Percentiles rank a stretch among this genome's conserved stretches.
These are phyloP conservation scores for Plebejus melissa DNA, from an alignment of 2,888 invertebrate species.

Conservation along the genomic window DNA sequence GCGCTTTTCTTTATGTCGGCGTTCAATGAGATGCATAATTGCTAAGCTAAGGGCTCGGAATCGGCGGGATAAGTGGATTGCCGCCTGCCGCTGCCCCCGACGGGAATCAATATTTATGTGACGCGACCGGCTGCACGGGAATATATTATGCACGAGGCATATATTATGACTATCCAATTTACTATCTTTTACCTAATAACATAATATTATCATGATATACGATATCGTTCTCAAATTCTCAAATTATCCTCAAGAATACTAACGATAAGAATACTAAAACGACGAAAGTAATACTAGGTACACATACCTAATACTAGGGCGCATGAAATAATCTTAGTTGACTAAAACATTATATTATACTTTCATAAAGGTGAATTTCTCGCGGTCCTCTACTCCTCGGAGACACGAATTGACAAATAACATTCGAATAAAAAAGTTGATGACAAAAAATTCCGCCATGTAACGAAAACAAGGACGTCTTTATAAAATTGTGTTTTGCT, in stretches of 20 bases:
- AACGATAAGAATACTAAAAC: background rate
- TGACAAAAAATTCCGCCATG: slow-evolving; percentile 44
- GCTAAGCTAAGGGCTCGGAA: slow-evolving; percentile 6
- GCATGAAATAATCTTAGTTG: background rate
- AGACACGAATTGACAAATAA: slow-evolving; percentile 21
- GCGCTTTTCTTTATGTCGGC: slow-evolving; percentile 10
- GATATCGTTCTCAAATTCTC: background rate
- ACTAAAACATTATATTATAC: background rate
- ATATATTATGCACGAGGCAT: slow-evolving; percentile 4
- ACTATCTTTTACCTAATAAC: background rate
- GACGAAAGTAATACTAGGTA: too few relatives aligned
- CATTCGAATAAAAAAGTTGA: slow-evolving; percentile 48
- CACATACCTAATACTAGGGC: background rate
- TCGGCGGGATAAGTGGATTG: slow-evolving; percentile 18
- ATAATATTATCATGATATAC: background rate
- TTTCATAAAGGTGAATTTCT: slow-evolving; percentile 16
- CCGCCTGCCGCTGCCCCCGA: background rate
- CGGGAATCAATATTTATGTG: slow-evolving; percentile 9
- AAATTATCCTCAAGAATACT: background rate
- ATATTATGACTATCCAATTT: background rate
- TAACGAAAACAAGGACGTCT: slow-evolving; percentile 72
- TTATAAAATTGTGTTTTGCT: slow-evolving; percentile 74
- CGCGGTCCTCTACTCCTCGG: background rate
- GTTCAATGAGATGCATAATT: slow-evolving; percentile 25
- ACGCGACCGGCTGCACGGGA: background rate